These are phyloP conservation scores for Staurois parvus DNA, from an alignment of 2,797 vertebrate species.

Conservation along the genomic window DNA sequence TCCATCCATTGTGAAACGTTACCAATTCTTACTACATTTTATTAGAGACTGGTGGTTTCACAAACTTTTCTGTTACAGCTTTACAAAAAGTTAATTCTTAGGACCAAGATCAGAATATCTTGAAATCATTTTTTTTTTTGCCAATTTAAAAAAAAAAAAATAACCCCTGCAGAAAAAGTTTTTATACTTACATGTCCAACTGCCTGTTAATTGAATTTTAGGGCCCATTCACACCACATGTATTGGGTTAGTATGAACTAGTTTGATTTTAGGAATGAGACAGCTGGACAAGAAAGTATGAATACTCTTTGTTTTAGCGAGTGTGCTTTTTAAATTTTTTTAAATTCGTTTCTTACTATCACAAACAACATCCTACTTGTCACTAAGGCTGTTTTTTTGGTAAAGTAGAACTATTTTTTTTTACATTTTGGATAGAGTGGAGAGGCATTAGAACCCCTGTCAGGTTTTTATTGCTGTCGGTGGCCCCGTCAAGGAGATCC, in stretches of 20 bases:
- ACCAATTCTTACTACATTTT: neutral
- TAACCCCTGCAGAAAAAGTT: neutral
- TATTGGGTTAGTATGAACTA: no score
- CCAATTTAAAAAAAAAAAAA: neutral
- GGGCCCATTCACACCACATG: no score
- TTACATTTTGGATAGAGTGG: no score
- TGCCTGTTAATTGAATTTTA: no score
- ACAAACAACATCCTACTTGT: neutral
- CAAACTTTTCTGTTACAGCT: no score
- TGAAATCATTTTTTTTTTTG: neutral
- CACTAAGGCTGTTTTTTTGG: neutral
- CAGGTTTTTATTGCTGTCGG: no score
- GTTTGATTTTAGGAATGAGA: no score
- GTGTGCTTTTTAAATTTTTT: neutral
- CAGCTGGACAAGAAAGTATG: neutral
- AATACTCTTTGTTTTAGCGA: neutral
- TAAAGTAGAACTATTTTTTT: no score
- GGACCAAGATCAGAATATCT: slow-evolving; percentile 15
- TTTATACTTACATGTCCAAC: neutral
- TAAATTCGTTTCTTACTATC: neutral
- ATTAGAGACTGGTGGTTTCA: neutral
- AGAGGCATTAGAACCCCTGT: no score
- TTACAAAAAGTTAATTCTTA: neutral
- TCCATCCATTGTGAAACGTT: neutral
- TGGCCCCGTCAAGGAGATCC: no score